Base-by-base conservation (phyloP, 2,888 invertebrate genomes). In the Subacronicta megacephala region DNA sequence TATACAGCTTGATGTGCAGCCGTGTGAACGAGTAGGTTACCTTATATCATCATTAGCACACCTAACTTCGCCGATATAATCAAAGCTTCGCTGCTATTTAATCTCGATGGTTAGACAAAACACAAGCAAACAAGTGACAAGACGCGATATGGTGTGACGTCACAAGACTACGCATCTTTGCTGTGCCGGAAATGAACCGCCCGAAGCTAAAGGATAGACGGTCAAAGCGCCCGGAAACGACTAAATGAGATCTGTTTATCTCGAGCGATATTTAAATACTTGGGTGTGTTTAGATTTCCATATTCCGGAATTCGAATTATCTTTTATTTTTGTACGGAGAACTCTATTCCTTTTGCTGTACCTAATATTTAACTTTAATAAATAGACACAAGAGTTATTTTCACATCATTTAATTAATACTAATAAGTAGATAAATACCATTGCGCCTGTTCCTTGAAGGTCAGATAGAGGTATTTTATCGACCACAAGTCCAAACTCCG, bases 141-240 rank as follows among this genome's bases (percentile, higher is more conserved):
- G 36, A 26, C 9, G 20, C 35, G 13, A 37, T 57, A 40, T 41
- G 12, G 31, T 16, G 18, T 18, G 54, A 23, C 29, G 15, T 53
- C 31, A 52, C 52, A 52, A 65, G 53, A 55, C 23, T 29, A 46
- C 53, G 42, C 37, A 42, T 61, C 62, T 59, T 59, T 75, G 61
- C 47, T 37, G 31, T 31, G 59, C 45, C 87, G 91, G 91, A 91
- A 91, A 90, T 90, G 81, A 84, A 66, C 50, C 51, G 75, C 79
- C 72, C 54, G 61, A 57, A 75, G 77, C 76, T 51, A 70, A 71
- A 64, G 70, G 67, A 62, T 71, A 58, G 72, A 51, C 62, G 59
- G 37, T 44, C 52, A 40, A 59, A 42, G 58, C 65, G 26, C 31
- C 84, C 85, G 90, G 90, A 90, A 81, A 68, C 62, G 38, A 38